Conservation (phyloP, 2,797 vertebrate genomes). For the Gouania willdenowi region DNA sequence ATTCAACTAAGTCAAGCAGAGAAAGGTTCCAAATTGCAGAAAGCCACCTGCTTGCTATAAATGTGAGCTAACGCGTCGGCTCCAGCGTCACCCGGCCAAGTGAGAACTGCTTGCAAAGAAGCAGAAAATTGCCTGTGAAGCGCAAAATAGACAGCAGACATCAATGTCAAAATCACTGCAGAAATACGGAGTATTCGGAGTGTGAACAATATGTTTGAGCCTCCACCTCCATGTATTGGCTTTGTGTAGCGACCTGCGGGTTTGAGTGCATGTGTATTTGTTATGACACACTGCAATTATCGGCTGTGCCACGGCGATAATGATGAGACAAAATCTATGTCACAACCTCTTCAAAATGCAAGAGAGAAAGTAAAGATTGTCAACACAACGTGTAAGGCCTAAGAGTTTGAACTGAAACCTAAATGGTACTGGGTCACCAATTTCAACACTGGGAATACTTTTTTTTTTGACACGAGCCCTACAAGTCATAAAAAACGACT, state of each 20-base stretch:
- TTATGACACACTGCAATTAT: background rate
- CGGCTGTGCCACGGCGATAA: background rate
- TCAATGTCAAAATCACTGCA: background rate
- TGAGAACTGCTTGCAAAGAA: slow-evolving; percentile 5
- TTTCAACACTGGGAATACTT: slow-evolving; percentile 6
- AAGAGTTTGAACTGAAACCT: slow-evolving; percentile 6
- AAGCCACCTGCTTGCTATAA: slow-evolving; percentile 8
- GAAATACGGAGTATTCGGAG: background rate
- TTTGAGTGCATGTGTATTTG: background rate
- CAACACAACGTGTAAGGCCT: background rate
- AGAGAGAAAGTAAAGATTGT: background rate
- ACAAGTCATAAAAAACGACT: slow-evolving; percentile 24
- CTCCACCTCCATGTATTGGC: background rate
- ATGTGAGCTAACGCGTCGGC: slow-evolving; percentile 5
- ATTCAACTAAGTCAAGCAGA: slow-evolving; percentile 1
- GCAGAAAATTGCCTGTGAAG: slow-evolving; percentile 5
- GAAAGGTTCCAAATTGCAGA: background rate
- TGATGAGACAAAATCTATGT: background rate
- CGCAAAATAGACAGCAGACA: slow-evolving; percentile 2
- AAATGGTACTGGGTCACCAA: slow-evolving; percentile 5
- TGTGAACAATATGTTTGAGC: background rate
- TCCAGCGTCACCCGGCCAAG: slow-evolving; percentile 7
- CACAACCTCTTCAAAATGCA: background rate
- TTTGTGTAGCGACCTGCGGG: background rate
- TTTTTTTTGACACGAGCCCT: slow-evolving; percentile 24